phyloP scores from a whole-genome alignment of 2,113 vertebrate species.

The Chaetodon auriga region DNA sequence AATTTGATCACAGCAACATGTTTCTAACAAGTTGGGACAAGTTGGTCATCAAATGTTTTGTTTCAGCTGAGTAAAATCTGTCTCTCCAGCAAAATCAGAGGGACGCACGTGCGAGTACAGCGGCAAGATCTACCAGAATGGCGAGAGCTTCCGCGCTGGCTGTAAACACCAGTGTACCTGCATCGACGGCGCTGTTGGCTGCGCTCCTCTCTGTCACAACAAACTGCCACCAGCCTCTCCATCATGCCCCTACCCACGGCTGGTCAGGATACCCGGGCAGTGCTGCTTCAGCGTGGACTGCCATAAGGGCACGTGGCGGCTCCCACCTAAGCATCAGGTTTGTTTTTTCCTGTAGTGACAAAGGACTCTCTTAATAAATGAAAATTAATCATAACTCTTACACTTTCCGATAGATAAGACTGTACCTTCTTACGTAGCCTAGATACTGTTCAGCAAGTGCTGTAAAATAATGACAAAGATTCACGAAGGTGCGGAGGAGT shows the following conservation, averaged over 20 bases:
- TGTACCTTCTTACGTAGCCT: too few relatives aligned
- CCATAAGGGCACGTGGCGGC: constrained; percentile 66
- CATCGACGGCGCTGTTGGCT: constrained; percentile 85
- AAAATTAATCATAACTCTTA: not conserved
- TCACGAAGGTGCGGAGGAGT: not conserved
- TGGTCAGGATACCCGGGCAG: constrained; percentile 79
- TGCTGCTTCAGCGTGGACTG: constrained; percentile 85
- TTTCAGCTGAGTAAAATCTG: not conserved
- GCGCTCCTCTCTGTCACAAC: constrained; percentile 80
- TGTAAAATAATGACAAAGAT: not conserved
- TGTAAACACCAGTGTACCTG: constrained; percentile 88
- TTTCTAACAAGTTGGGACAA: too few relatives aligned
- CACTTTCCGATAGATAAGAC: not conserved
- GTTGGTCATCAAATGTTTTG: not conserved
- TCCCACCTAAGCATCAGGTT: constrained; percentile 69
- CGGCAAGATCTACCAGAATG: constrained; percentile 84
- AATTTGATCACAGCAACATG: too few relatives aligned
- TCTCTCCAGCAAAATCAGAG: constrained; percentile 79
- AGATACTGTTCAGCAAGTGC: not conserved
- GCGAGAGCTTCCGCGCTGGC: constrained; percentile 83
- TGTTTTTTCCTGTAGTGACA: not conserved
- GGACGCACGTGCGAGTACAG: constrained; percentile 86
- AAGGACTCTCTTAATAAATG: too few relatives aligned
- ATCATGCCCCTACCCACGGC: constrained; percentile 78
- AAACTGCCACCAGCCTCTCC: constrained; percentile 75